Evolutionary conservation across 2,888 invertebrate genomes (phyloP).

Genomic region (Adineta ricciae): DNA sequence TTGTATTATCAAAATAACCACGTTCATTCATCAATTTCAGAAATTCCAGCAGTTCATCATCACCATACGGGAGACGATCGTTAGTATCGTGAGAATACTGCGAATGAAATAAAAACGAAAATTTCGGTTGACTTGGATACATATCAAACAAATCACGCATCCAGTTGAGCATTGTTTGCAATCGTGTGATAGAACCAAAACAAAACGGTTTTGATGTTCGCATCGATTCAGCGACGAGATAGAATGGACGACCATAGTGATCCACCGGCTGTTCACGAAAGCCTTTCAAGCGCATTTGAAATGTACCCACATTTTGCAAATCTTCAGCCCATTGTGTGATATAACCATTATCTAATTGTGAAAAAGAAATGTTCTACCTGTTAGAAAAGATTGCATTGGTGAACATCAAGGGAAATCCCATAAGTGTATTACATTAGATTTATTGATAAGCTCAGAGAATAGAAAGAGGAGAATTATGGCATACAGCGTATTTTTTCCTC

Average conservation of each 20-base stretch:
- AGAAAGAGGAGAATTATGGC: too few relatives aligned
- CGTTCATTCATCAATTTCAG: slow-evolving; percentile 56
- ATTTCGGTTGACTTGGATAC: slow-evolving; percentile 63
- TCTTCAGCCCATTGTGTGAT: slow-evolving; percentile 76
- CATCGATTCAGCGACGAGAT: slow-evolving; percentile 31
- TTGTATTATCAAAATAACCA: slow-evolving; percentile 65
- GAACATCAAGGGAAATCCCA: too few relatives aligned
- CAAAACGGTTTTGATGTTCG: slow-evolving; percentile 56
- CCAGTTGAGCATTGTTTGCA: slow-evolving; percentile 51
- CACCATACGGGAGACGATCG: slow-evolving; percentile 66
- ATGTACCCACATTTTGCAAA: slow-evolving; percentile 69
- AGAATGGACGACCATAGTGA: slow-evolving; percentile 68
- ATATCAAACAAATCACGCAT: slow-evolving; percentile 55
- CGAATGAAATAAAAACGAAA: slow-evolving; percentile 75
- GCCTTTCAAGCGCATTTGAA: slow-evolving; percentile 77
- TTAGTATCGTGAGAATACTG: slow-evolving; percentile 78
- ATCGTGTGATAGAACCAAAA: slow-evolving; percentile 64
- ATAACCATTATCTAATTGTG: slow-evolving; percentile 44
- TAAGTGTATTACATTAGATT: too few relatives aligned
- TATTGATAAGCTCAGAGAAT: too few relatives aligned
- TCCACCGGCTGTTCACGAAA: slow-evolving; percentile 73
- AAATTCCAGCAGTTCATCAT: slow-evolving; percentile 58
- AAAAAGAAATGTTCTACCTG: too few relatives aligned
- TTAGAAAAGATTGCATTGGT: too few relatives aligned
- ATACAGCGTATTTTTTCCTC: too few relatives aligned